Percentiles rank a stretch among this genome's conserved stretches.
These are phyloP conservation scores for Meta bourneti DNA, from an alignment of 2,888 invertebrate genomes.

Conservation along the genomic window DNA sequence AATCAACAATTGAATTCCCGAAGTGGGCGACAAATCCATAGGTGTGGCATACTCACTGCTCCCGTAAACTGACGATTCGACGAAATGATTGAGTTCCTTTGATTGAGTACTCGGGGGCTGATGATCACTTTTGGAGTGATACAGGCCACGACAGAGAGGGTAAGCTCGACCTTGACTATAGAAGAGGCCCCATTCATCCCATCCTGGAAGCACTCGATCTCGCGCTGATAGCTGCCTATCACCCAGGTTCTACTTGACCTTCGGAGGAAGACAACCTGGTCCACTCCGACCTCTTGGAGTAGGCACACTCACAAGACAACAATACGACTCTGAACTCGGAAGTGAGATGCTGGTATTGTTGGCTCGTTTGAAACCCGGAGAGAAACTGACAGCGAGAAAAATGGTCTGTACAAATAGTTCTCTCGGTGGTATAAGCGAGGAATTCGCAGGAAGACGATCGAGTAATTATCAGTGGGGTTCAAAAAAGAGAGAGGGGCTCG, in stretches of 20 bases:
- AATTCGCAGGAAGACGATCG: too few species aligned
- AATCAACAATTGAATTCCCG: too few species aligned
- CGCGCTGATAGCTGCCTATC: conserved; percentile 58
- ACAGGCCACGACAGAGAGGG: not conserved
- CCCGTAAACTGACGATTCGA: not conserved
- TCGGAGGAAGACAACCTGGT: conserved; percentile 41
- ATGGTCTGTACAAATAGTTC: not conserved
- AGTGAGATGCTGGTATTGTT: conserved; percentile 28
- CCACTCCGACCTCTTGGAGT: conserved; percentile 7
- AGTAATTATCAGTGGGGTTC: too few species aligned
- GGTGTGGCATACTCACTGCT: not conserved
- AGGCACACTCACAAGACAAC: conserved; percentile 7
- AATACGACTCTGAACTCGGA: conserved; percentile 19
- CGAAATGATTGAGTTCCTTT: not conserved
- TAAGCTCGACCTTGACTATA: conserved; percentile 40
- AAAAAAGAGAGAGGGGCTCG: too few species aligned
- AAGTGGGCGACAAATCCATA: not conserved
- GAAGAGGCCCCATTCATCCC: conserved; percentile 41
- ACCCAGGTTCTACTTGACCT: conserved; percentile 57
- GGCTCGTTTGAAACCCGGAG: conserved; percentile 5
- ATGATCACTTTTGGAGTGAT: conserved; percentile 9
- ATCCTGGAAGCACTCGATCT: conserved; percentile 8
- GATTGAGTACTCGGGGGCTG: conserved; percentile 6
- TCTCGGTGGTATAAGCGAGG: not conserved
- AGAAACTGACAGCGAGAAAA: not conserved